These are phyloP conservation scores for Ammospiza nelsoni DNA, from an alignment of 2,113 vertebrate species.

Conservation along the genomic window DNA sequence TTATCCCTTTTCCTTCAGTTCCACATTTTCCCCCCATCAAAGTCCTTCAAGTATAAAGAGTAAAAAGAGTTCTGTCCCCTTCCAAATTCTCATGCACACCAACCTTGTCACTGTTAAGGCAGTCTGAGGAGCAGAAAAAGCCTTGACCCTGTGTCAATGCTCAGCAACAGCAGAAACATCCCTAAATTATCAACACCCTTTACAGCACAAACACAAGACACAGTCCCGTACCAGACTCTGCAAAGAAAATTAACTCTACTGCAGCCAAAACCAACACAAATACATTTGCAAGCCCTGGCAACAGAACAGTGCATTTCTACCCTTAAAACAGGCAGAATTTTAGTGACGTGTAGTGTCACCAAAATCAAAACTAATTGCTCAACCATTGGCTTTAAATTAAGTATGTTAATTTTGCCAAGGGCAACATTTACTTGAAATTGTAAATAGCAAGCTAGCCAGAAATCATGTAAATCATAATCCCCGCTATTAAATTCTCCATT, in stretches of 20 bases:
- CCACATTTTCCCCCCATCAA: neutral
- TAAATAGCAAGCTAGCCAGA: slow-evolving; percentile 67
- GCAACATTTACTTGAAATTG: slow-evolving; percentile 63
- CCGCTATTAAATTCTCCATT: slow-evolving; percentile 71
- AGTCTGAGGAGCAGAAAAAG: neutral
- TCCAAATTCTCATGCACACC: neutral
- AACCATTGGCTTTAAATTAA: slow-evolving; percentile 56
- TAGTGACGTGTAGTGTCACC: slow-evolving; percentile 17
- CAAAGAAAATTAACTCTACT: neutral
- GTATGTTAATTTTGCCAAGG: slow-evolving; percentile 63
- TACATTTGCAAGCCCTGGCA: neutral
- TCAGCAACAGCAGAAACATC: neutral
- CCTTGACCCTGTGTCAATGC: neutral
- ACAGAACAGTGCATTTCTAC: neutral
- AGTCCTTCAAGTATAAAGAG: neutral
- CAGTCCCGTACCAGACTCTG: neutral
- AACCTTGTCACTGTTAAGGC: neutral
- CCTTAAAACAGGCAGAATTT: slow-evolving; percentile 25
- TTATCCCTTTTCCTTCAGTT: neutral
- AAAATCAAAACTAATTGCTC: slow-evolving; percentile 65
- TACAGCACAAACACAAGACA: neutral
- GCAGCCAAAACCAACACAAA: neutral
- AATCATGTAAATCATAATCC: slow-evolving; percentile 68
- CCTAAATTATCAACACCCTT: neutral
- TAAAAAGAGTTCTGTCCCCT: neutral